phyloP scores from a whole-genome alignment of 2,888 invertebrate genomes.

The Tribolium freemani region DNA sequence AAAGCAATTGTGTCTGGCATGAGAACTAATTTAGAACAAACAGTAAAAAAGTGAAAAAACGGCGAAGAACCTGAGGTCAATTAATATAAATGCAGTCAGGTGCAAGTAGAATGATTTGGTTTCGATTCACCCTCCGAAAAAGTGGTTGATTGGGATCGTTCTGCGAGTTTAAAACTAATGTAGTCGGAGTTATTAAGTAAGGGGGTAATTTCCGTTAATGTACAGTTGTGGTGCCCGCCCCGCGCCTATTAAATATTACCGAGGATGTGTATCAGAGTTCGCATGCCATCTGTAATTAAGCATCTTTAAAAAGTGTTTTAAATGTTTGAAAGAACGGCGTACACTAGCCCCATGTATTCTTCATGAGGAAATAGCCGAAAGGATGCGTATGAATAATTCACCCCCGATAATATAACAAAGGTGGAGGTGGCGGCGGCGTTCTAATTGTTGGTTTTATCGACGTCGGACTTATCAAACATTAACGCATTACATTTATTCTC shows the following conservation, averaged over 20 bases:
- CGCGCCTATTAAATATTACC: conserved; percentile 28
- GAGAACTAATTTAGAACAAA: not conserved
- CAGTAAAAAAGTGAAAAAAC: not conserved
- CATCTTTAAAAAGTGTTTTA: conserved; percentile 37
- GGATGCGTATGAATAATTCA: conserved; percentile 41
- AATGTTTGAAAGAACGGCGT: conserved; percentile 38
- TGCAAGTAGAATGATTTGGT: not conserved
- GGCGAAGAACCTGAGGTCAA: not conserved
- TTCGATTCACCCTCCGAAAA: not conserved
- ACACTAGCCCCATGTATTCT: conserved; percentile 35
- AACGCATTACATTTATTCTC: conserved; percentile 22
- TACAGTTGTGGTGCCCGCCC: conserved; percentile 27
- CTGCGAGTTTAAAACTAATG: conserved; percentile 27
- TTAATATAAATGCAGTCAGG: not conserved
- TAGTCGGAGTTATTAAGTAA: conserved; percentile 45
- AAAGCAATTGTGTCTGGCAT: not conserved
- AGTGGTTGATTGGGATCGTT: conserved; percentile 1
- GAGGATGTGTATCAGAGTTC: conserved; percentile 30
- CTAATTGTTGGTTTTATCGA: conserved; percentile 36
- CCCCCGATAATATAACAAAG: conserved; percentile 33
- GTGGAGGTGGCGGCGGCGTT: conserved; percentile 9
- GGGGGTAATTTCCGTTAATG: conserved; percentile 48
- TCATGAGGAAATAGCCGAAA: conserved; percentile 42
- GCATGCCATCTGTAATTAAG: conserved; percentile 43
- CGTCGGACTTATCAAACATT: conserved; percentile 30